phyloP scores from a whole-genome alignment of 2,888 invertebrate genomes.

The Apodemia duryi region DNA sequence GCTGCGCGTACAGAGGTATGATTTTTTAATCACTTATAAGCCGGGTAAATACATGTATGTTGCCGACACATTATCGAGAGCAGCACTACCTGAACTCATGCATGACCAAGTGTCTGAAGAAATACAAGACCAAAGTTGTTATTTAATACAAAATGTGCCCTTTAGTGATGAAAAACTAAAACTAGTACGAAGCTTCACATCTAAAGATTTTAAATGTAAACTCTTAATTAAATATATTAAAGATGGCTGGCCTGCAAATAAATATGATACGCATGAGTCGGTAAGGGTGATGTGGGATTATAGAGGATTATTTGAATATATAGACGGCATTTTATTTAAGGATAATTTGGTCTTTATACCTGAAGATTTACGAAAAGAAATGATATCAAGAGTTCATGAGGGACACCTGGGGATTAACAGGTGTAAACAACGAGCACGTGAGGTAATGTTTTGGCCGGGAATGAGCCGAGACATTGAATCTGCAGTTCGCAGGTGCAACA shows the following conservation, averaged over 20 bases:
- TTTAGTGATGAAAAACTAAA: not conserved
- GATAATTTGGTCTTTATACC: too few species aligned
- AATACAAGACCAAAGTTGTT: not conserved
- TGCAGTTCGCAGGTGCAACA: too few species aligned
- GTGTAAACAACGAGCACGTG: too few species aligned
- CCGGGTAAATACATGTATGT: not conserved
- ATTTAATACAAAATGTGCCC: not conserved
- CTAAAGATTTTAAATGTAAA: not conserved
- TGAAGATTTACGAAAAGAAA: too few species aligned
- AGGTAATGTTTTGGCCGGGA: too few species aligned
- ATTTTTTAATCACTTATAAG: not conserved
- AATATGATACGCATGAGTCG: not conserved
- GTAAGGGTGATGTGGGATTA: too few species aligned
- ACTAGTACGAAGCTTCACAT: not conserved
- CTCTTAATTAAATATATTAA: not conserved
- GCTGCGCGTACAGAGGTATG: constrained; percentile 29
- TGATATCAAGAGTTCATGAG: too few species aligned
- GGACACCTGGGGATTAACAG: too few species aligned
- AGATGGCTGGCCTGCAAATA: not conserved
- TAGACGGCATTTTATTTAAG: too few species aligned
- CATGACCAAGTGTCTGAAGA: too few species aligned
- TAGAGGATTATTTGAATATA: too few species aligned
- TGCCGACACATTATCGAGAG: not conserved
- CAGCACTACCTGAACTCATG: not conserved
- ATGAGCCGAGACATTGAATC: too few species aligned